A percentile compares a stretch with the other conserved stretches of the same genome.
phyloP scores from a whole-genome alignment of 2,888 invertebrate species.

The Apotomis capreana region DNA sequence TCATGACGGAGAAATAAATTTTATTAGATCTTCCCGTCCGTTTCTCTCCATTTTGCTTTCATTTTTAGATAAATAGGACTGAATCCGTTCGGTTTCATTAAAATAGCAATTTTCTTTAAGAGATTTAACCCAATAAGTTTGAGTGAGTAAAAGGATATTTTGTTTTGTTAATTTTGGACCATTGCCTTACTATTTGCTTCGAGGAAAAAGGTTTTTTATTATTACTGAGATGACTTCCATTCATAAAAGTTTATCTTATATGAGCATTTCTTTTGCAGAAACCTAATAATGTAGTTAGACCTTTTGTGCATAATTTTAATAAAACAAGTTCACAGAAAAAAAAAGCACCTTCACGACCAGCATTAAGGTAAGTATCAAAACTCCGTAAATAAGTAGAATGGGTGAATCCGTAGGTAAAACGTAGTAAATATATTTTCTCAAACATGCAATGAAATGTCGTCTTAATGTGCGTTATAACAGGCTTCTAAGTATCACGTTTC shows the following conservation, averaged over 20 bases:
- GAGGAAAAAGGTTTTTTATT: background rate
- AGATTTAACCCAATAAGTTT: slow-evolving; percentile 31
- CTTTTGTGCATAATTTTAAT: too few relatives aligned
- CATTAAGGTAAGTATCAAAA: too few relatives aligned
- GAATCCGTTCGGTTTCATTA: slow-evolving; percentile 43
- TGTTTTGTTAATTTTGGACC: background rate
- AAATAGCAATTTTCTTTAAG: slow-evolving; percentile 45
- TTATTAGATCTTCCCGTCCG: slow-evolving; percentile 37
- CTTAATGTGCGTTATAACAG: too few relatives aligned
- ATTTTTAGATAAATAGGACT: slow-evolving; percentile 18
- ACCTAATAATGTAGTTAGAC: background rate
- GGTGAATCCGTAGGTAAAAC: too few relatives aligned
- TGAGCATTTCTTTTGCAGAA: background rate
- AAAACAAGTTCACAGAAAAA: too few relatives aligned
- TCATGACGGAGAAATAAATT: slow-evolving; percentile 40
- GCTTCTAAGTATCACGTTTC: too few relatives aligned
- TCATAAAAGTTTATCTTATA: background rate
- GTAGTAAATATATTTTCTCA: too few relatives aligned
- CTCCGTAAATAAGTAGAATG: too few relatives aligned
- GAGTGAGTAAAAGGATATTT: background rate
- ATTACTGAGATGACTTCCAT: background rate
- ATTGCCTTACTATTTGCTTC: background rate
- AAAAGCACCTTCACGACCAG: too few relatives aligned
- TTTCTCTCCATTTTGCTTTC: slow-evolving; percentile 39
- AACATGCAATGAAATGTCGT: too few relatives aligned